Evolutionary conservation across 2,113 vertebrate species (phyloP).

Genomic region (Chaenocephalus aceratus): DNA sequence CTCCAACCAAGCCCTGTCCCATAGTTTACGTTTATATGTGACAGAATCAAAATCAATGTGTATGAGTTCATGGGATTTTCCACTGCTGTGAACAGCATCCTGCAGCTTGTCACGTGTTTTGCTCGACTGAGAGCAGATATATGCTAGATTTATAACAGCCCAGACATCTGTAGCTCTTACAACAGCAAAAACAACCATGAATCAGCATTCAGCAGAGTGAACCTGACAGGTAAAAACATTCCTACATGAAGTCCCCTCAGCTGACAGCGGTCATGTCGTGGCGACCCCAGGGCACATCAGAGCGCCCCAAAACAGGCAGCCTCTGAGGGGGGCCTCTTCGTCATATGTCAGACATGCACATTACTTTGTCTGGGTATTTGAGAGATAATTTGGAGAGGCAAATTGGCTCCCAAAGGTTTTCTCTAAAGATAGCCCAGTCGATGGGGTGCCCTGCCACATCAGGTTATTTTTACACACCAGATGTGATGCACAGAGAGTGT

Average conservation of each 20-base stretch:
- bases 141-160: constrained; percentile 18
- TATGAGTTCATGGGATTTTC: constrained; percentile 77
- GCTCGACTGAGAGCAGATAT: constrained; percentile 10
- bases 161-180: background rate
- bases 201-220: background rate
- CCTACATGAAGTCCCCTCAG: constrained; percentile 20
- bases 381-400: constrained; percentile 59
- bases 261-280: constrained; percentile 48
- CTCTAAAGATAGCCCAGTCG: constrained; percentile 65
- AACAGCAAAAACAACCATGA: constrained; percentile 9
- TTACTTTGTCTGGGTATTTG: constrained; percentile 58
- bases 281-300: constrained; percentile 45
- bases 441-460: constrained; percentile 36
- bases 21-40: constrained; percentile 57
- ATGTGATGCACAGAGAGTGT: constrained; percentile 48
- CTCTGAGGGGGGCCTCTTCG: constrained; percentile 18
- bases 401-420: constrained; percentile 70
- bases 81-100: constrained; percentile 44
- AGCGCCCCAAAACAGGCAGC: constrained; percentile 46
- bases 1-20: constrained; percentile 2
- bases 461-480: constrained; percentile 58
- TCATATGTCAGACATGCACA: constrained; percentile 56
- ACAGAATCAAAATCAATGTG: constrained; percentile 68
- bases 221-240: constrained; percentile 12
- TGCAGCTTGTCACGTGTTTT: constrained; percentile 56